A percentile compares a stretch with the other conserved stretches of the same genome.
Conservation (phyloP, 2,888 invertebrate genomes). For the Amiota minor region DNA sequence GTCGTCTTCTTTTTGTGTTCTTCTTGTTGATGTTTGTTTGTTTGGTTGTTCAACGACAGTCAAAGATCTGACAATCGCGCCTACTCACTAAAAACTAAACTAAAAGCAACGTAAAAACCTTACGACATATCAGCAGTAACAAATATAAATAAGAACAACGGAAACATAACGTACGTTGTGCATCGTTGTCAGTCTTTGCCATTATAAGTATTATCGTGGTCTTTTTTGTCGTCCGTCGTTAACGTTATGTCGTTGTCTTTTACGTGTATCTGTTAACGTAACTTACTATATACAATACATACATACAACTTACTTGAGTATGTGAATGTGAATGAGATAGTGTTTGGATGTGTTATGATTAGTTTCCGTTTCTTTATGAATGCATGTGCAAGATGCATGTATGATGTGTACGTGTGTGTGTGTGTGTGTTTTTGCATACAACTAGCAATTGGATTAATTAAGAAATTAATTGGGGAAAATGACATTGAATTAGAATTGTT, state of each 20-base stretch:
- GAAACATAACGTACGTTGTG: slow-evolving; percentile 22
- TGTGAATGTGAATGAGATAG: too few species aligned
- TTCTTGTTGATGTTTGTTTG: neutral
- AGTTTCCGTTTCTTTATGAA: neutral
- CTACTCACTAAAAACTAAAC: neutral
- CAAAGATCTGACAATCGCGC: neutral
- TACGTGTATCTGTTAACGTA: too few species aligned
- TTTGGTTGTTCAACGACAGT: neutral
- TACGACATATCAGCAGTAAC: neutral
- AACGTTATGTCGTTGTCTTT: too few species aligned
- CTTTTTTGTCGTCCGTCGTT: neutral
- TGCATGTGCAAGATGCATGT: too few species aligned
- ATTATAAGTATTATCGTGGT: neutral
- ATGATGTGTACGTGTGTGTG: neutral
- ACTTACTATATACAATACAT: too few species aligned
- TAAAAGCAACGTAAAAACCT: neutral
- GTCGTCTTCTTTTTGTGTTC: neutral
- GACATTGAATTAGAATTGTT: slow-evolving; percentile 45
- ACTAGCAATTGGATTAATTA: slow-evolving; percentile 62
- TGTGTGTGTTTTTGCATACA: neutral
- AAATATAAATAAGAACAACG: slow-evolving; percentile 4
- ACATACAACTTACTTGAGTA: too few species aligned
- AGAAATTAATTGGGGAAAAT: slow-evolving; percentile 51
- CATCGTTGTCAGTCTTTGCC: neutral
- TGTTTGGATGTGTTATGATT: slow-evolving; percentile 10